phyloP scores from a whole-genome alignment of 2,113 vertebrate species.

The Pristiophorus japonicus region DNA sequence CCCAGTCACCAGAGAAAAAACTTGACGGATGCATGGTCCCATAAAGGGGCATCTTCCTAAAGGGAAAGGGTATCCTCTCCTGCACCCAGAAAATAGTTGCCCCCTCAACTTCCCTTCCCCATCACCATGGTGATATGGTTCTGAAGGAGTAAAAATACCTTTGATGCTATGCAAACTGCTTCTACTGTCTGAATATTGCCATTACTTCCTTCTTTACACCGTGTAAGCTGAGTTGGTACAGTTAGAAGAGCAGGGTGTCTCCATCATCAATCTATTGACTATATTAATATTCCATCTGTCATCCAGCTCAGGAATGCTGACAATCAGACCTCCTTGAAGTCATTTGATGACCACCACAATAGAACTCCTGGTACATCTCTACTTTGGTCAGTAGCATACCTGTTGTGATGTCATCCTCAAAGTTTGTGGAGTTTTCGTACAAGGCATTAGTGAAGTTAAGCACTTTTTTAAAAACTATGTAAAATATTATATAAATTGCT shows the following conservation, averaged over 20 bases:
- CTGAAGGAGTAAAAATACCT: neutral
- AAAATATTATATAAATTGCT: neutral
- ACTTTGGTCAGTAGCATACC: neutral
- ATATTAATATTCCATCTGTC: neutral
- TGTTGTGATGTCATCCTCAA: neutral
- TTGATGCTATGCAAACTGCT: neutral
- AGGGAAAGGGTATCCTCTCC: too few relatives aligned
- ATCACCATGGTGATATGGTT: neutral
- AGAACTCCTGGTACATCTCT: neutral
- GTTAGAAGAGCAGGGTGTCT: neutral
- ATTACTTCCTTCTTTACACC: neutral
- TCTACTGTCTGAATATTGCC: neutral
- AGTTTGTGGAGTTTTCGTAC: neutral
- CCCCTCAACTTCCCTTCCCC: neutral
- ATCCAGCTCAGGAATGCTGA: neutral
- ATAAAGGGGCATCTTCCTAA: too few relatives aligned
- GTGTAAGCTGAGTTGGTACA: neutral
- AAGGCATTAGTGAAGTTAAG: neutral
- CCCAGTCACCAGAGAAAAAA: too few relatives aligned
- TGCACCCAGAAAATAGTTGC: neutral
- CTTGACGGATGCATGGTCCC: too few relatives aligned
- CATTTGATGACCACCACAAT: neutral
- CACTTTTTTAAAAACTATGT: neutral
- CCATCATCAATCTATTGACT: constrained; percentile 15
- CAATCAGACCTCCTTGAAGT: neutral